phyloP scores from a whole-genome alignment of 2,888 invertebrate genomes.

The Heliconius ismenius region DNA sequence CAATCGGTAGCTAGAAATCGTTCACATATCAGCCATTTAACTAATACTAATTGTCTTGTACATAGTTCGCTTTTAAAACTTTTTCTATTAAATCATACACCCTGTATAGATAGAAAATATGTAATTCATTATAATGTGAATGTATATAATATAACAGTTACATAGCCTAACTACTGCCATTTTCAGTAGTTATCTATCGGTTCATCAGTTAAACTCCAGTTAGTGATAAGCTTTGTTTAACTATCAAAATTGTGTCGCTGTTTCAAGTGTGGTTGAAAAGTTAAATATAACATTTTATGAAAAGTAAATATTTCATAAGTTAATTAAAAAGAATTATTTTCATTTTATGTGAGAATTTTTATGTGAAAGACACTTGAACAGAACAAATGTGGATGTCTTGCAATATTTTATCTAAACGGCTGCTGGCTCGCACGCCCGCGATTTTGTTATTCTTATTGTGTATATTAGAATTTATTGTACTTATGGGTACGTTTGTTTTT shows the following conservation, averaged over 20 bases:
- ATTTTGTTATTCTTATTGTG: conserved; percentile 28
- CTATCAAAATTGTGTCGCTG: conserved; percentile 14
- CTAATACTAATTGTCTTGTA: conserved; percentile 55
- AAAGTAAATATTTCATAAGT: too few relatives aligned
- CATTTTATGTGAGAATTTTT: conserved; percentile 21
- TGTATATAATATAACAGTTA: conserved; percentile 50
- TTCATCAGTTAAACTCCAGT: conserved; percentile 13
- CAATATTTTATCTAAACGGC: conserved; percentile 3
- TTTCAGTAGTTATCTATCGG: conserved; percentile 42
- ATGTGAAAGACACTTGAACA: neutral
- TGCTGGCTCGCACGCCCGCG: conserved; percentile 10
- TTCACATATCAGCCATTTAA: conserved; percentile 47
- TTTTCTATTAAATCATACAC: conserved; percentile 45
- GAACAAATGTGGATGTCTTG: conserved; percentile 15
- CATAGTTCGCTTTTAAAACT: conserved; percentile 51
- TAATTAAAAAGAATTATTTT: too few relatives aligned
- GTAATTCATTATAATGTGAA: conserved; percentile 41
- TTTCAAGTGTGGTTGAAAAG: conserved; percentile 1
- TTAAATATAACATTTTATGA: conserved; percentile 12
- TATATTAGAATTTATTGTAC: conserved; percentile 61
- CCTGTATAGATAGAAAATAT: conserved; percentile 45
- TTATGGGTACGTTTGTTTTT: conserved; percentile 68
- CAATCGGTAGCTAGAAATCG: conserved; percentile 47
- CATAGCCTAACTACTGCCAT: conserved; percentile 49
- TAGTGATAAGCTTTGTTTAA: conserved; percentile 18